These are phyloP conservation scores for Colius striatus DNA, from an alignment of 2,113 vertebrate species.

Conservation along the genomic window DNA sequence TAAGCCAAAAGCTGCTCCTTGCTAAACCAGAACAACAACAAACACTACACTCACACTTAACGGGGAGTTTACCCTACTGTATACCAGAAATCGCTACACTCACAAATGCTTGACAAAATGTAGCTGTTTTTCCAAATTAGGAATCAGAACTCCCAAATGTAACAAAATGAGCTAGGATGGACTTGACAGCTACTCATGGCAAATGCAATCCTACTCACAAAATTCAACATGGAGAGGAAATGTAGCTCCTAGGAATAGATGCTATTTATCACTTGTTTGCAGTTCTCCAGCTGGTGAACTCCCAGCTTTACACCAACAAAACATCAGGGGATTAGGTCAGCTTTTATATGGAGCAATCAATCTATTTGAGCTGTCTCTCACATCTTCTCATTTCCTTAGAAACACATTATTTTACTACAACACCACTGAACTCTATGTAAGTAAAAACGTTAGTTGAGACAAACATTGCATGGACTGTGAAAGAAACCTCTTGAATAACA, in stretches of 20 bases:
- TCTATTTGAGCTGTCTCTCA: neutral
- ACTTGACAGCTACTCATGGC: neutral
- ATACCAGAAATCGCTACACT: neutral
- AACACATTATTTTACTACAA: neutral
- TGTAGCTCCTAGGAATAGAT: constrained; percentile 5
- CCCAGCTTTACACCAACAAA: neutral
- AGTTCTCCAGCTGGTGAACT: neutral
- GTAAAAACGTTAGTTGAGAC: neutral
- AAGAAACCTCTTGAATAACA: neutral
- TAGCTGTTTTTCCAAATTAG: neutral
- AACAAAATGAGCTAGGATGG: neutral
- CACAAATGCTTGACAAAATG: neutral
- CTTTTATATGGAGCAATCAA: neutral
- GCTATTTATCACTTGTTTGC: neutral
- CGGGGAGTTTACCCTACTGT: neutral
- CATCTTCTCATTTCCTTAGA: neutral
- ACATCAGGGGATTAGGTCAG: neutral
- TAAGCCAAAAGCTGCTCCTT: too few species aligned
- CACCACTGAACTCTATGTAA: neutral
- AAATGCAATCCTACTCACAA: neutral
- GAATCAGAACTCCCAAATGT: neutral
- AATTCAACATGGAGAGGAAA: neutral
- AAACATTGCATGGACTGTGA: neutral
- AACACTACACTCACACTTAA: neutral
- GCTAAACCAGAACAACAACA: too few species aligned